Evolutionary conservation across 1,140 invertebrate genomes (phyloP).

Genomic region (Steinernema khuongi): DNA sequence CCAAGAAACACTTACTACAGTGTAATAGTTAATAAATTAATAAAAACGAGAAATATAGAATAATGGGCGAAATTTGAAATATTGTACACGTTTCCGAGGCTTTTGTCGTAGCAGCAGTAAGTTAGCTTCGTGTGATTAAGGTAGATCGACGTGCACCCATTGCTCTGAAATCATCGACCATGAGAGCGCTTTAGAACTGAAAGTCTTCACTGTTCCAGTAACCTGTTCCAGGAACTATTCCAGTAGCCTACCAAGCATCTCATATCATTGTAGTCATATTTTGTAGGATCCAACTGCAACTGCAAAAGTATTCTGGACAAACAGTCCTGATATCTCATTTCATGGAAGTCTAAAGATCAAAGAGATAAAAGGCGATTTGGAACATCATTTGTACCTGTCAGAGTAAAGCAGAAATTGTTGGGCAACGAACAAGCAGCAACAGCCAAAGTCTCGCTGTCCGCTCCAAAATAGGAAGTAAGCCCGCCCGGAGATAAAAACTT

Average conservation of each 20-base stretch:
- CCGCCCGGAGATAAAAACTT: not conserved
- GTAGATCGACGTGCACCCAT: not conserved
- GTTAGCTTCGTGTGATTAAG: not conserved
- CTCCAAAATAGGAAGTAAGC: not conserved
- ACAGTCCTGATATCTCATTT: not conserved
- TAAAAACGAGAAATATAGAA: not conserved
- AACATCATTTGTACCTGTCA: constrained; percentile 7
- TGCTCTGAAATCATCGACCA: not conserved
- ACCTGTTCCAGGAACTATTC: not conserved
- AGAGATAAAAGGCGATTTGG: not conserved
- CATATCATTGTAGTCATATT: not conserved
- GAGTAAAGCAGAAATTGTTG: not conserved
- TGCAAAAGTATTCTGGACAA: not conserved
- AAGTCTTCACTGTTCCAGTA: too few species aligned
- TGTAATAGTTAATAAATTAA: not conserved
- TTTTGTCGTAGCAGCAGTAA: not conserved
- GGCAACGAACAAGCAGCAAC: not conserved
- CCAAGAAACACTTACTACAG: not conserved
- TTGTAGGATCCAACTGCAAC: not conserved
- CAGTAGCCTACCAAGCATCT: not conserved
- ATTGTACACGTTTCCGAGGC: not conserved
- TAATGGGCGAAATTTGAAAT: not conserved
- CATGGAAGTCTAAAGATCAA: not conserved
- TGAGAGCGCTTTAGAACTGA: too few species aligned
- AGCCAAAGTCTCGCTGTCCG: not conserved